These are phyloP conservation scores for Pyrrhia umbra DNA, from an alignment of 2,888 invertebrate species.

Conservation along the genomic window DNA sequence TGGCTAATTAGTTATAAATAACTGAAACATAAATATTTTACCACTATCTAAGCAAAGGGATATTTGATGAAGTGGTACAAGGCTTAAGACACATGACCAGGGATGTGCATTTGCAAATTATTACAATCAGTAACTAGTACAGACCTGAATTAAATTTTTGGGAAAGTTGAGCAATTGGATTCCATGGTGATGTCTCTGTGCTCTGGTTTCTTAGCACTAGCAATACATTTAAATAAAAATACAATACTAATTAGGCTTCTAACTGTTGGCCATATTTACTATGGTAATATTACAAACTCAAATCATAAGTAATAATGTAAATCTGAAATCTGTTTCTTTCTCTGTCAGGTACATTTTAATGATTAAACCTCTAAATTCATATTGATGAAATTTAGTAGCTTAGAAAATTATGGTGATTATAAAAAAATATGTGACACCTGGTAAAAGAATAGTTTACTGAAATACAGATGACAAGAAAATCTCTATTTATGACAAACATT, in stretches of 20 bases:
- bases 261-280: conserved; percentile 10
- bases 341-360: too few relatives aligned
- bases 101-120: conserved; percentile 36
- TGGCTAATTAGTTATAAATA: background rate
- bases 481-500: background rate
- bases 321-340: background rate
- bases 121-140: conserved; percentile 69
- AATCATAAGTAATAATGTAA: background rate
- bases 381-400: background rate
- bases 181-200: conserved; percentile 76
- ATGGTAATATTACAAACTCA: background rate
- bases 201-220: conserved; percentile 78
- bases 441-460: background rate
- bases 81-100: background rate
- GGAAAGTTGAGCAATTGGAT: conserved; percentile 79
- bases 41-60: background rate
- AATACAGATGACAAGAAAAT: background rate
- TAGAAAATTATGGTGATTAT: background rate
- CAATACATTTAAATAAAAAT: conserved; percentile 58
- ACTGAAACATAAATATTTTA: background rate
- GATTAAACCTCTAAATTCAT: too few relatives aligned
- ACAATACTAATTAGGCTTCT: conserved; percentile 38
- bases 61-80: background rate
- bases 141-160: conserved; percentile 80
- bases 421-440: background rate